Percentiles rank a stretch among this genome's conserved stretches.
These are phyloP conservation scores for Pachypanchax playfairii DNA, from an alignment of 2,113 vertebrate species.

Conservation along the genomic window DNA sequence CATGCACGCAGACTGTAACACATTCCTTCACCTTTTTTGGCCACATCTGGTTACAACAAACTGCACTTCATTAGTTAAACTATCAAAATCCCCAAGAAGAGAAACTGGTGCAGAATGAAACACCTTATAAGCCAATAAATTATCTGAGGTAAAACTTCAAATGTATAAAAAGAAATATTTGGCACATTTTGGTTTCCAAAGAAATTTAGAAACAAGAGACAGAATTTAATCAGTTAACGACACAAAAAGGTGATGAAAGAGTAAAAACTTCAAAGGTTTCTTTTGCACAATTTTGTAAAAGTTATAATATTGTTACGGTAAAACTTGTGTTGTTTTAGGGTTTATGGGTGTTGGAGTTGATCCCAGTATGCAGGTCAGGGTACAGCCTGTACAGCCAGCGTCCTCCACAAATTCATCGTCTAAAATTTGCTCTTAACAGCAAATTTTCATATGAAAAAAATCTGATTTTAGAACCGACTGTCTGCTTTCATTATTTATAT, in stretches of 20 bases:
- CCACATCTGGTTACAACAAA: conserved; percentile 30
- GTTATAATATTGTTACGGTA: too few species aligned
- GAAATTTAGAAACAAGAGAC: too few species aligned
- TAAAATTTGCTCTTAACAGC: too few species aligned
- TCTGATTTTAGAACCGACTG: too few species aligned
- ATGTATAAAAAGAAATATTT: background rate
- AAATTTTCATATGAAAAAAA: too few species aligned
- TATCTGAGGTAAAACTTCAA: background rate
- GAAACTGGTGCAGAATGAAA: background rate
- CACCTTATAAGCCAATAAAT: conserved; percentile 34
- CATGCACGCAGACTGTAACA: background rate
- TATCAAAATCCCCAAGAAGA: conserved; percentile 15
- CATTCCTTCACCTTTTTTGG: conserved; percentile 69
- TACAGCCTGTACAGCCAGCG: too few species aligned
- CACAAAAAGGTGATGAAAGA: background rate
- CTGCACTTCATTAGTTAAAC: conserved; percentile 26
- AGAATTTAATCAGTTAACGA: too few species aligned
- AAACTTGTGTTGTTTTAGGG: too few species aligned
- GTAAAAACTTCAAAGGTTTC: background rate
- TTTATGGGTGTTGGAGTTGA: too few species aligned
- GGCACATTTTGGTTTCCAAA: background rate
- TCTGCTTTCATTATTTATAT: too few species aligned
- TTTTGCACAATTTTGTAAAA: too few species aligned
- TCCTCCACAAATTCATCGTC: background rate
- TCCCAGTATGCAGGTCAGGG: too few species aligned